Evolutionary conservation across 2,113 vertebrate genomes (phyloP).

Genomic region (Ageneiosus marmoratus): DNA sequence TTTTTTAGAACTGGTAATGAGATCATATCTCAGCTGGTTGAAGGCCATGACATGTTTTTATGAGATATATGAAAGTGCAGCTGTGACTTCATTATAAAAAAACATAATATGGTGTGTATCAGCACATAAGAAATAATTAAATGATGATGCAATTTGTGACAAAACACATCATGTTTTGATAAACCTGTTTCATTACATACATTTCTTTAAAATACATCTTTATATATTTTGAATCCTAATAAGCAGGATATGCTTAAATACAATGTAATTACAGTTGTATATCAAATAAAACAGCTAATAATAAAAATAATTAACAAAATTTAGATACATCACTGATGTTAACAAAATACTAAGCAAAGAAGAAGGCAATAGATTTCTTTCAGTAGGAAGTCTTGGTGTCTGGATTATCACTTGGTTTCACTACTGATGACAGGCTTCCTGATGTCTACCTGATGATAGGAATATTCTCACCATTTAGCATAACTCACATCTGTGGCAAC

Average conservation of each 20-base stretch:
- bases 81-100: background rate
- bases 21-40: background rate
- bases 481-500: constrained; percentile 1
- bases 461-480: constrained; percentile 16
- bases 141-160: background rate
- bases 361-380: background rate
- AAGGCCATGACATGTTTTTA: background rate
- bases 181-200: background rate
- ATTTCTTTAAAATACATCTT: background rate
- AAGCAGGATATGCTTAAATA: too few species aligned
- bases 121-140: background rate
- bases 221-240: background rate
- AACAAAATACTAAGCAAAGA: constrained; percentile 1
- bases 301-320: background rate
- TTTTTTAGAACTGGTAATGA: background rate
- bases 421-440: background rate
- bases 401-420: background rate
- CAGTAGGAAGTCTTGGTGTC: background rate
- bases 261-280: background rate
- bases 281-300: background rate
- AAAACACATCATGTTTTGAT: background rate
- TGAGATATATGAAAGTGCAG: background rate
- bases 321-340: background rate
- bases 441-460: constrained; percentile 1
- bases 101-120: too few species aligned